Percentiles rank a stretch among this genome's conserved stretches.
phyloP scores from a whole-genome alignment of 2,888 invertebrate genomes.

The Ophion slaviceki region DNA sequence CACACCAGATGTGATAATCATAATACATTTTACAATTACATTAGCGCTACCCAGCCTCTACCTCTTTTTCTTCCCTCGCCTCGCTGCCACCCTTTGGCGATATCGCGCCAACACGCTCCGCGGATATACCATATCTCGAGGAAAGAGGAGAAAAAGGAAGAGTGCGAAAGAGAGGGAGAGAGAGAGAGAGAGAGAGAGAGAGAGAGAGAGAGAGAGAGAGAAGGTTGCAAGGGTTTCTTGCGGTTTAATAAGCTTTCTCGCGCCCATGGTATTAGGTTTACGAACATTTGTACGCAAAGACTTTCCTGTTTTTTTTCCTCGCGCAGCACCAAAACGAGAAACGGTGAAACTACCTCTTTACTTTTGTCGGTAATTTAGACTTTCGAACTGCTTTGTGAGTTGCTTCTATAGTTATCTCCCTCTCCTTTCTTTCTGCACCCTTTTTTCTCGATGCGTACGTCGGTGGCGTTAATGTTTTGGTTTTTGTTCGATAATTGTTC shows the following conservation, averaged over 20 bases:
- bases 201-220: not conserved
- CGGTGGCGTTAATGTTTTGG: too few species aligned
- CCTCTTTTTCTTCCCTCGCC: not conserved
- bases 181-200: not conserved
- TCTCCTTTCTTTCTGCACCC: not conserved
- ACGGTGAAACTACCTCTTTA: slow-evolving; percentile 33
- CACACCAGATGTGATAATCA: slow-evolving; percentile 61
- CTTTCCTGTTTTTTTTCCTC: slow-evolving; percentile 27
- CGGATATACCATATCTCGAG: slow-evolving; percentile 8
- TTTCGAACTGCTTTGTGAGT: slow-evolving; percentile 5
- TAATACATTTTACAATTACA: slow-evolving; percentile 69
- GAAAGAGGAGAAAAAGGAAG: not conserved
- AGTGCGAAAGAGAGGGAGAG: not conserved
- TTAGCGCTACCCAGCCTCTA: slow-evolving; percentile 44
- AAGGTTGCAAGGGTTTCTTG: slow-evolving; percentile 34
- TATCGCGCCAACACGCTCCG: slow-evolving; percentile 25
- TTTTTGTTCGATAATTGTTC: too few species aligned
- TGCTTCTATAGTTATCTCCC: not conserved
- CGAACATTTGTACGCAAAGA: slow-evolving; percentile 27
- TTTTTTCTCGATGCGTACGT: too few species aligned
- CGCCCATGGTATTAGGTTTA: slow-evolving; percentile 27
- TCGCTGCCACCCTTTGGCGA: not conserved
- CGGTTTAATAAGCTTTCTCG: slow-evolving; percentile 66
- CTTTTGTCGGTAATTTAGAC: slow-evolving; percentile 52
- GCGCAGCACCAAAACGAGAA: slow-evolving; percentile 48